Percentiles rank a stretch among this genome's conserved stretches.
These are phyloP conservation scores for Metalampra italica DNA, from an alignment of 2,888 invertebrate species.

Conservation along the genomic window DNA sequence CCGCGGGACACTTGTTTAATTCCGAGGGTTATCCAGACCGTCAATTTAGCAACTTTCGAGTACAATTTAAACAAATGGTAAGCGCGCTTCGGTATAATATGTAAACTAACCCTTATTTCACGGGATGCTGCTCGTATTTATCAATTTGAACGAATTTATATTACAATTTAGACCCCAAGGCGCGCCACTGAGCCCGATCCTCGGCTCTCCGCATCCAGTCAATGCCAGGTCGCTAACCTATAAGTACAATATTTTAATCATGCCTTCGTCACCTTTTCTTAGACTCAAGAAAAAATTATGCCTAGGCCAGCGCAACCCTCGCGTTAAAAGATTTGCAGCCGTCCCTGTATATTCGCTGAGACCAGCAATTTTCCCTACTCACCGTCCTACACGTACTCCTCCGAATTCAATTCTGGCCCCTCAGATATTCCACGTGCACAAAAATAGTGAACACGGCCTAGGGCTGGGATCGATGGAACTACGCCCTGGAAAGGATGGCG, in stretches of 20 bases:
- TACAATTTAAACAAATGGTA: constrained; percentile 14
- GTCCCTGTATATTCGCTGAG: constrained; percentile 19
- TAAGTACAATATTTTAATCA: too few relatives aligned
- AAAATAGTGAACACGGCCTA: constrained; percentile 50
- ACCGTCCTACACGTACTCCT: constrained; percentile 14
- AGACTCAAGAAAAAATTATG: too few relatives aligned
- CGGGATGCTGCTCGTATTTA: neutral
- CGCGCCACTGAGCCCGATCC: too few relatives aligned
- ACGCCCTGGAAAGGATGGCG: constrained; percentile 53
- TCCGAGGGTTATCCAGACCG: constrained; percentile 34
- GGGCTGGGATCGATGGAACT: constrained; percentile 51
- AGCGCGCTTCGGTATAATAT: neutral
- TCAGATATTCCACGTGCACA: constrained; percentile 59
- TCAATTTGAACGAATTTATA: too few relatives aligned
- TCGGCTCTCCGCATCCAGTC: too few relatives aligned
- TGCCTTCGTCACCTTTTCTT: too few relatives aligned
- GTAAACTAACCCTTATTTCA: constrained; percentile 4
- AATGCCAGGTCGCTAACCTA: too few relatives aligned
- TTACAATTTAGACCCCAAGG: too few relatives aligned
- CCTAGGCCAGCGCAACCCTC: constrained; percentile 1
- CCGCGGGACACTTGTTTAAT: constrained; percentile 46
- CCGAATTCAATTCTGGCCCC: constrained; percentile 49
- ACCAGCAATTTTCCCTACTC: constrained; percentile 25
- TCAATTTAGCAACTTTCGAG: constrained; percentile 19
- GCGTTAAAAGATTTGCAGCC: constrained; percentile 10